Evolutionary conservation across 1,140 invertebrate genomes (phyloP), one percentile per base, ranked within the genome.

Genomic region (Neomicropteryx cornuta): DNA sequence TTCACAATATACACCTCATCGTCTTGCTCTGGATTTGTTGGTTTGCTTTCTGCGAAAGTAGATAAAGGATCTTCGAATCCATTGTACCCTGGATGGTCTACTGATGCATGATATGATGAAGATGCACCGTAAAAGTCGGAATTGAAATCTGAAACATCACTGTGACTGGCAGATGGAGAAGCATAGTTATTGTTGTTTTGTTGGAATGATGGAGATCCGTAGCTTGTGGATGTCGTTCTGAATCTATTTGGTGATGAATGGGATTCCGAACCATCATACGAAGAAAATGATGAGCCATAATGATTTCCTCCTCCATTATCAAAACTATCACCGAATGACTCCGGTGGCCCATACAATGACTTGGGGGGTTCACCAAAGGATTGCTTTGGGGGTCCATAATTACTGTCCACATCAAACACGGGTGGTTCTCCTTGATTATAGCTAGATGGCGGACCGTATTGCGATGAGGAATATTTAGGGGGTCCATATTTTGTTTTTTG

Each of bases 1-100:
- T 11, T 50, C 30, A 42, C 50, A 49, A 31, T 36, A 46, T 33
- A 32, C 18, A 38, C 50, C 41, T 50, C 49, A 22, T 50, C 48
- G 3, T 48, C 53, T 5, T 55, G 55, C 39, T 34, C n/a, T 10
- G 44, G 39, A 19, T 33, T 33, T 11, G 44, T 33, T 1, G 45
- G 42, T 31, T 33, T 44, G 16, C 40, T 47, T 28, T 36, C 35
- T 10, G 45, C 44, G 33, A 31, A 47, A 11, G 42, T 29, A 1
- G 36, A 21, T 8, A 30, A 23, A 13, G 41, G 39, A 31, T 44
- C 45, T 23, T 31, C n/a, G 22, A 19, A 17, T 38, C 22, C n/a
- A 4, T 14, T 31, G 28, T 36, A 17, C n/a, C 17, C 6, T n/a
- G 39, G 27, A 23, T 42, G 16, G 30, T 45, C n/a, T 11, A 34